Evolutionary conservation across 1,140 invertebrate genomes (phyloP).

Genomic region (Anastatus disparis): DNA sequence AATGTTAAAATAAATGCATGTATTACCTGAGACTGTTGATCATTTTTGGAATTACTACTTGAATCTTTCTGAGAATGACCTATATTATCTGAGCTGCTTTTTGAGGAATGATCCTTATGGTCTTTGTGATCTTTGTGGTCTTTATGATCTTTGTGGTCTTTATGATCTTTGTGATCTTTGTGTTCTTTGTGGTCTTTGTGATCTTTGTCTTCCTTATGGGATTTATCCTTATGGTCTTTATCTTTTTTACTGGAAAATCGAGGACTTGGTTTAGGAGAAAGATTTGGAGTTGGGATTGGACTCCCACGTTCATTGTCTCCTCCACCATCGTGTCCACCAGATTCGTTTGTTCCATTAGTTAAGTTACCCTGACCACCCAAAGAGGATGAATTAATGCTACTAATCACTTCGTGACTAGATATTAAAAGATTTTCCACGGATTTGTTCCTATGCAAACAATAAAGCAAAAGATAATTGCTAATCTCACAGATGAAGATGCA

Average conservation of each 20-base stretch:
- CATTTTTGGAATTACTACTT: slow-evolving; percentile 50
- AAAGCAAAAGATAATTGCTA: not conserved
- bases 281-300: slow-evolving; percentile 67
- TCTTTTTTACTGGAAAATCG: slow-evolving; percentile 65
- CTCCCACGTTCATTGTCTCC: slow-evolving; percentile 64
- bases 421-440: slow-evolving; percentile 74
- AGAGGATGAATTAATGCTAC: slow-evolving; percentile 62
- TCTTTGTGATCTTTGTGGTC: no score
- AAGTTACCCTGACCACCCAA: slow-evolving; percentile 53
- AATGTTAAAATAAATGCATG: slow-evolving; percentile 30
- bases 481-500: not conserved
- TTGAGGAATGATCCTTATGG: no score
- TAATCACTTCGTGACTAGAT: slow-evolving; percentile 73
- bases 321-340: slow-evolving; percentile 47
- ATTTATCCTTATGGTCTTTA: slow-evolving; percentile 46
- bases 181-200: slow-evolving; percentile 38
- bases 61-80: slow-evolving; percentile 45
- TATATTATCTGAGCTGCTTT: slow-evolving; percentile 44
- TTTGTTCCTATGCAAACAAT: slow-evolving; percentile 68
- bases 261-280: slow-evolving; percentile 64
- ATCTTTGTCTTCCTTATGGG: slow-evolving; percentile 40
- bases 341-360: slow-evolving; percentile 52
- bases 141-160: no score
- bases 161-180: slow-evolving; percentile 44
- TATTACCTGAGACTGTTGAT: slow-evolving; percentile 52